phyloP scores from a whole-genome alignment of 2,797 vertebrate genomes.

The Lates japonicus region DNA sequence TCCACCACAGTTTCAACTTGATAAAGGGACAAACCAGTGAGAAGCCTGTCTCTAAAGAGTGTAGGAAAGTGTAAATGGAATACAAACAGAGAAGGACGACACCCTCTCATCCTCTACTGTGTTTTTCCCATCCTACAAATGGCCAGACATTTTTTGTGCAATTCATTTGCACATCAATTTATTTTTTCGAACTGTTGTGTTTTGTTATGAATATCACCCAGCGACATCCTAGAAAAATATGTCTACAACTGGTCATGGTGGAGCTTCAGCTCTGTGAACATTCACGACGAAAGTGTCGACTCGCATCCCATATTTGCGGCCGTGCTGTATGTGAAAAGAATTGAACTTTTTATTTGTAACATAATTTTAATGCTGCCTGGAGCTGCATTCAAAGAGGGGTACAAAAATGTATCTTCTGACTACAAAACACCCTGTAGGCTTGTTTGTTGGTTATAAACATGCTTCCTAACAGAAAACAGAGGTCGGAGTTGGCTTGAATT shows the following conservation, averaged over 20 bases:
- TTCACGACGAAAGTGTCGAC: too few relatives aligned
- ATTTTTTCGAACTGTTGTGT: too few relatives aligned
- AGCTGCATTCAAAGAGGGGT: background rate
- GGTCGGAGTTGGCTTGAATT: background rate
- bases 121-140: background rate
- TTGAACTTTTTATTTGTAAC: background rate
- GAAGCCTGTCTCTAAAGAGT: slow-evolving; percentile 14
- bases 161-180: too few relatives aligned
- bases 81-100: slow-evolving; percentile 20
- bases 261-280: too few relatives aligned
- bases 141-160: too few relatives aligned
- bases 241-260: too few relatives aligned
- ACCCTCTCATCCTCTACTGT: background rate
- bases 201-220: too few relatives aligned
- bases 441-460: background rate
- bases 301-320: too few relatives aligned
- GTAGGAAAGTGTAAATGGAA: slow-evolving; percentile 8
- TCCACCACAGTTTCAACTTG: slow-evolving; percentile 15
- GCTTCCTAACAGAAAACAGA: background rate
- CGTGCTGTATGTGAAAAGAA: too few relatives aligned
- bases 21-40: slow-evolving; percentile 37
- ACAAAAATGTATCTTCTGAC: background rate
- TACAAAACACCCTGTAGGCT: background rate
- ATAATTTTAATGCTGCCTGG: background rate
- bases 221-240: too few relatives aligned